A percentile compares a stretch with the other conserved stretches of the same genome.
Conservation (phyloP, 1,140 invertebrate genomes). For the Sitobion miscanthi region DNA sequence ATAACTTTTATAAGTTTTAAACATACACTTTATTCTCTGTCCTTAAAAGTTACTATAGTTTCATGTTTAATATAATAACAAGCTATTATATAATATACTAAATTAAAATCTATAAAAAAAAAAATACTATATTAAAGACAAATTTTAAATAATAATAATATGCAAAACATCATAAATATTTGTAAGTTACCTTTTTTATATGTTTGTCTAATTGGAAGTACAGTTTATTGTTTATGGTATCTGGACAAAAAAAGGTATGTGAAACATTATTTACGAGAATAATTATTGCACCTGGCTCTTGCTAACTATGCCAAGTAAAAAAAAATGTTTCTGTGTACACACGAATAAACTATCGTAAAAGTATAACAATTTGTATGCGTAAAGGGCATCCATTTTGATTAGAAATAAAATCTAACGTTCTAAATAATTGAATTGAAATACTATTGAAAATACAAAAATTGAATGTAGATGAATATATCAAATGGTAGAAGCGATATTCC, state of each 20-base stretch:
- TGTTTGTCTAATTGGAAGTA: not conserved
- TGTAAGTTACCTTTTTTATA: not conserved
- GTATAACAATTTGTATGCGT: not conserved
- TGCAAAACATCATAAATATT: not conserved
- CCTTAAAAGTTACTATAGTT: constrained; percentile 11
- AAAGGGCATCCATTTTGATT: not conserved
- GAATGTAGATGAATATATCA: not conserved
- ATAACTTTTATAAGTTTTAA: constrained; percentile 14
- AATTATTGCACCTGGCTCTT: not conserved
- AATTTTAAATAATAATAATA: not conserved
- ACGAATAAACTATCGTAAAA: not conserved
- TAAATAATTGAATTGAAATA: constrained; percentile 4
- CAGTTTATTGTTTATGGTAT: not conserved
- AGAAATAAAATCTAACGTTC: not conserved
- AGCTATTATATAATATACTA: not conserved
- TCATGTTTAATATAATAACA: not conserved
- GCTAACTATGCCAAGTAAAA: not conserved
- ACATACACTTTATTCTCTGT: not conserved
- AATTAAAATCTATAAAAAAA: not conserved
- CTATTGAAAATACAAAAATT: not conserved
- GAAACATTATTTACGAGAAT: not conserved
- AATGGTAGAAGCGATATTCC: not conserved
- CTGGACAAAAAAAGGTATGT: constrained; percentile 27
- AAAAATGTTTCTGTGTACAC: not conserved
- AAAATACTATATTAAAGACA: not conserved